Evolutionary conservation across 2,113 vertebrate species (phyloP).

Genomic region (Actenoides hombroni): DNA sequence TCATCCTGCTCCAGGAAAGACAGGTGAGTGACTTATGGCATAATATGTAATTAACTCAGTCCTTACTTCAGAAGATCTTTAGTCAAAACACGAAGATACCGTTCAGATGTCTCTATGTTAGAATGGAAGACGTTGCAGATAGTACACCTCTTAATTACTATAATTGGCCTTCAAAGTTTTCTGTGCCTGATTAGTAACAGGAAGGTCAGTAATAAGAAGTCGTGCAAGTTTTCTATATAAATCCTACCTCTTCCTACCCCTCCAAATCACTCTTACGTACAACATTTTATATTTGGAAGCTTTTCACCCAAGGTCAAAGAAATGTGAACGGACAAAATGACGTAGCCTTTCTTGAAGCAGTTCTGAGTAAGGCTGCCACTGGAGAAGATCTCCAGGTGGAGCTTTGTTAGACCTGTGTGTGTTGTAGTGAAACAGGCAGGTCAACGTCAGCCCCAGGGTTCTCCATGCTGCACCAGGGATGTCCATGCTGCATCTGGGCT

Average conservation of each 20-base stretch:
- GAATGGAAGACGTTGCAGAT: background rate
- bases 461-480: background rate
- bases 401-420: background rate
- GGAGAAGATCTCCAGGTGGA: background rate
- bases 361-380: background rate
- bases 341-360: background rate
- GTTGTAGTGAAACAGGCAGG: background rate
- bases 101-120: background rate
- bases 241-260: background rate
- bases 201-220: background rate
- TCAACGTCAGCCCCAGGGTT: background rate
- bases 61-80: constrained; percentile 15
- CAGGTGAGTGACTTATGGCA: constrained; percentile 45
- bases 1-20: constrained; percentile 46
- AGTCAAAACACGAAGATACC: constrained; percentile 62
- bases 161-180: background rate
- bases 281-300: background rate
- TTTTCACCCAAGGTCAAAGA: background rate
- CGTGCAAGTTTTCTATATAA: background rate
- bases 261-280: background rate
- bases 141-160: background rate
- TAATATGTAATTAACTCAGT: constrained; percentile 28
- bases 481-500: background rate
- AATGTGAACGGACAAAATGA: background rate
- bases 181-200: background rate